A percentile compares a stretch with the other conserved stretches of the same genome.
Conservation (phyloP, 2,888 invertebrate species). For the Pristionchus arcanus region DNA sequence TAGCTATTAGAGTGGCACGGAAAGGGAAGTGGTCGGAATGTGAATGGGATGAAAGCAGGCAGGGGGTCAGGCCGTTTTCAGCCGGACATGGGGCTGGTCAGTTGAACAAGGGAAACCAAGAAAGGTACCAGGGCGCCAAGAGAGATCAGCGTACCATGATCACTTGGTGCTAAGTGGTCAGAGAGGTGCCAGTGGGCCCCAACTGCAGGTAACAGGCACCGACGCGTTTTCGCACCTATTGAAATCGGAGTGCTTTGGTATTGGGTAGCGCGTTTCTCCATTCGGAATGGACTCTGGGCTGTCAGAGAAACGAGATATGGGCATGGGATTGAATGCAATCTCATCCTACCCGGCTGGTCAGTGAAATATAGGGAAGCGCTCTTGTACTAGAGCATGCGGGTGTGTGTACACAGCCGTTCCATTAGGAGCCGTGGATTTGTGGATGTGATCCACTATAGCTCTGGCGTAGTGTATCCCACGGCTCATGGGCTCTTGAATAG, state of each 20-base stretch:
- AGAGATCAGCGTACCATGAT: neutral
- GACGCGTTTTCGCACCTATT: neutral
- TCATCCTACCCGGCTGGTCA: slow-evolving; percentile 6
- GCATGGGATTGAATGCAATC: slow-evolving; percentile 11
- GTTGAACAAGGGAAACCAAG: neutral
- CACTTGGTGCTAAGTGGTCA: neutral
- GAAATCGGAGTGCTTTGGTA: neutral
- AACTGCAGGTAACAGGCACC: neutral
- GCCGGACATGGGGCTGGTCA: neutral
- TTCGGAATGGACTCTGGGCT: neutral
- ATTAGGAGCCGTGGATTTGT: neutral
- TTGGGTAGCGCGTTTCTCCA: no score
- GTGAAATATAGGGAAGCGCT: neutral
- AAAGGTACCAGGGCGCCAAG: neutral
- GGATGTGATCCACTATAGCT: neutral
- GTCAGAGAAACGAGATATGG: neutral
- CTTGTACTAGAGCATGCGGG: neutral
- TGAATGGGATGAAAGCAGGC: neutral
- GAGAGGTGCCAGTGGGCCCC: neutral
- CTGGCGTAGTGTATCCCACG: neutral
- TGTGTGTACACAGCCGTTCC: slow-evolving; percentile 45
- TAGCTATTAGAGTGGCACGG: slow-evolving; percentile 13
- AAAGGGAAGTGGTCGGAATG: neutral
- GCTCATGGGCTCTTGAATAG: neutral
- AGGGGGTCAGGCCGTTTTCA: neutral